A percentile compares a stretch with the other conserved stretches of the same genome.
phyloP scores from a whole-genome alignment of 2,113 vertebrate genomes.

The Elaphurus davidianus region DNA sequence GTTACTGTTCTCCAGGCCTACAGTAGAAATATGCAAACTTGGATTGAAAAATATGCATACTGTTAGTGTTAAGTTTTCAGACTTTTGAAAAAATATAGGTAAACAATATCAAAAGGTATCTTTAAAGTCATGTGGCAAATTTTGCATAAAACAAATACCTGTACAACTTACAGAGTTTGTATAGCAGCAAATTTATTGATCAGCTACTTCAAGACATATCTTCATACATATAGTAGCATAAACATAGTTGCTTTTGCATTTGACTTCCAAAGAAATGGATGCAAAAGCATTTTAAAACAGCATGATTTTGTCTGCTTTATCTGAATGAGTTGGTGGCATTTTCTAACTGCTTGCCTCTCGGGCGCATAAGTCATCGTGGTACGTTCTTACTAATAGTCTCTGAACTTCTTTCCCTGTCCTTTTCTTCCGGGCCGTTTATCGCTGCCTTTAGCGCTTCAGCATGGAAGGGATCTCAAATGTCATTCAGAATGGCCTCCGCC shows the following conservation, averaged over 20 bases:
- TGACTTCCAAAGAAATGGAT: conserved; percentile 14
- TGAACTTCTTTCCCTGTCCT: conserved; percentile 84
- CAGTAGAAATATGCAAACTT: not conserved
- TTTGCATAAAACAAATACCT: not conserved
- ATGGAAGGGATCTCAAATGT: conserved; percentile 98
- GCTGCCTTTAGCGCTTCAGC: conserved; percentile 93
- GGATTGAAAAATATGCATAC: not conserved
- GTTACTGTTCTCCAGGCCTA: not conserved
- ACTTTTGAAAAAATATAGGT: conserved; percentile 32
- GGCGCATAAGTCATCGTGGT: conserved; percentile 40
- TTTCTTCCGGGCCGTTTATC: conserved; percentile 76
- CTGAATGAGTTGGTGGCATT: conserved; percentile 42
- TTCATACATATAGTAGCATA: not conserved
- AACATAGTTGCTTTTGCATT: not conserved
- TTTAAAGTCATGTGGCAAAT: not conserved
- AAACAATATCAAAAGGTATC: conserved; percentile 38
- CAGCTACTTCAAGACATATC: not conserved
- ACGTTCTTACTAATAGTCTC: conserved; percentile 78
- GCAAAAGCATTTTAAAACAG: not conserved
- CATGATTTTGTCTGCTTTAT: conserved; percentile 33
- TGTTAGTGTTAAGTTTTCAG: conserved; percentile 23
- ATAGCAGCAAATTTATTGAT: not conserved
- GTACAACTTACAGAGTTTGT: not conserved
- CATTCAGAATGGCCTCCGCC: conserved; percentile 98
- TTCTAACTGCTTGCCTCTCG: conserved; percentile 72